A percentile compares a stretch with the other conserved stretches of the same genome.
phyloP scores from a whole-genome alignment of 2,797 vertebrate species.

The Bryconaethiops microstoma region DNA sequence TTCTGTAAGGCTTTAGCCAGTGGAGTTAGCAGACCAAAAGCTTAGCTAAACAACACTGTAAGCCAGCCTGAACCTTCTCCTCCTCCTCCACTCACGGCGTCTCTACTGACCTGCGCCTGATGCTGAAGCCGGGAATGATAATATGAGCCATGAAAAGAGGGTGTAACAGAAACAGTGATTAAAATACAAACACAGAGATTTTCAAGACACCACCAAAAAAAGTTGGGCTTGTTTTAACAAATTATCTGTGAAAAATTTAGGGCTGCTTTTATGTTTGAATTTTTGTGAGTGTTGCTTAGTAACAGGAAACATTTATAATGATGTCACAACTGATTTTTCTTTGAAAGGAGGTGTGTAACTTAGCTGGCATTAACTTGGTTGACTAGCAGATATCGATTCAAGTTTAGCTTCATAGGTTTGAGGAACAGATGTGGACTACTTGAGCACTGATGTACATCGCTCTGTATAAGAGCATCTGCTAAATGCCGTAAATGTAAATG shows the following conservation, averaged over 20 bases:
- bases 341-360: too few species aligned
- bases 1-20: constrained; percentile 47
- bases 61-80: constrained; percentile 21
- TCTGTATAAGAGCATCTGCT: too few species aligned
- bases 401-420: too few species aligned
- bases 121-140: neutral
- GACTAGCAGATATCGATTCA: too few species aligned
- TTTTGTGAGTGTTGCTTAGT: neutral
- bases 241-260: neutral
- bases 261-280: neutral
- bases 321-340: neutral
- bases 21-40: constrained; percentile 38
- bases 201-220: neutral
- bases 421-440: too few species aligned
- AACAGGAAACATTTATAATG: constrained; percentile 30
- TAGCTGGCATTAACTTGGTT: too few species aligned
- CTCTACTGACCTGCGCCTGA: neutral
- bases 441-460: too few species aligned
- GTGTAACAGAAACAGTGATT: neutral
- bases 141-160: neutral
- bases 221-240: neutral
- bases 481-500: too few species aligned
- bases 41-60: constrained; percentile 35
- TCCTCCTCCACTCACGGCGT: constrained; percentile 25
- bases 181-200: neutral